Evolutionary conservation across 2,797 vertebrate genomes (phyloP).

Genomic region (Tauraco hartlaubi): DNA sequence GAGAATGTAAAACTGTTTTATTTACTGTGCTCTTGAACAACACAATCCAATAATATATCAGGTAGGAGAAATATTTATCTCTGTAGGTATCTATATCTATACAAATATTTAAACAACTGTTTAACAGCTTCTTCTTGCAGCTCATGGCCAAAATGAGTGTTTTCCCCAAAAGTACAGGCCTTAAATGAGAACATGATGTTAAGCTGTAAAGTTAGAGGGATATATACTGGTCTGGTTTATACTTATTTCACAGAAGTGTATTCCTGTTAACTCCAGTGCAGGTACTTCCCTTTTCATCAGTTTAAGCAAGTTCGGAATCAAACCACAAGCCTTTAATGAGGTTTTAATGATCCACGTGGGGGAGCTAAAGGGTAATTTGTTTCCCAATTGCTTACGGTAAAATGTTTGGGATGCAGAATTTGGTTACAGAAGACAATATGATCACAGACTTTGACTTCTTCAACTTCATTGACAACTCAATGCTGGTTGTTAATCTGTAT

Average conservation of each 20-base stretch:
- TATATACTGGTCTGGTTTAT: neutral
- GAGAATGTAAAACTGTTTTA: neutral
- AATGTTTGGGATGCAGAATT: conserved; percentile 22
- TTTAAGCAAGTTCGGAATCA: neutral
- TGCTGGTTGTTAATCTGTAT: neutral
- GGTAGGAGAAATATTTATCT: neutral
- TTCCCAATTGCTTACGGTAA: neutral
- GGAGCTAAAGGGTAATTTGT: conserved; percentile 69
- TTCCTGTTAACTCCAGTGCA: neutral
- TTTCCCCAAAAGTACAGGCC: neutral
- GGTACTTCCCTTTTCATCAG: neutral
- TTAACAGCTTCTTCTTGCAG: neutral
- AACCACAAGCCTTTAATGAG: conserved; percentile 24
- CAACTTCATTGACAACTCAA: no score
- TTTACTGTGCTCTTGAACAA: neutral
- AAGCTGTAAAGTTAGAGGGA: neutral
- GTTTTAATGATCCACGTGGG: conserved; percentile 58
- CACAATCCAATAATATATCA: neutral
- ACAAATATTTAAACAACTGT: neutral
- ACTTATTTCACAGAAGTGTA: neutral
- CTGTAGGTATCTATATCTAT: neutral
- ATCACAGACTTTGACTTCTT: neutral
- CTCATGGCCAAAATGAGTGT: neutral
- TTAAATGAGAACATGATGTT: neutral
- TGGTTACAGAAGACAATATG: neutral